Conservation (phyloP, 2,888 invertebrate genomes). For the Polyommatus icarus region DNA sequence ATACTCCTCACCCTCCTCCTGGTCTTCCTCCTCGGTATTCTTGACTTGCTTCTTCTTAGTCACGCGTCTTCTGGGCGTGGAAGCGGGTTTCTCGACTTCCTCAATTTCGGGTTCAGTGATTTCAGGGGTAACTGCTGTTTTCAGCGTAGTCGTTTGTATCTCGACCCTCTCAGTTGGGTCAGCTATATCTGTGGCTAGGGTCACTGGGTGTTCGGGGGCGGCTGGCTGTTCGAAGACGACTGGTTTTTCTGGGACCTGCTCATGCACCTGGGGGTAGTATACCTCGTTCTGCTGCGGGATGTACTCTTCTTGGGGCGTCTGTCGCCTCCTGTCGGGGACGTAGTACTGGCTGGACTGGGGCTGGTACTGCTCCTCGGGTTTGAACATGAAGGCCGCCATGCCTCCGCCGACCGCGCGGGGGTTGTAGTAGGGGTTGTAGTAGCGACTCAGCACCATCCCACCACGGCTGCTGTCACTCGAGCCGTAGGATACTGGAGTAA, state of each 20-base stretch:
- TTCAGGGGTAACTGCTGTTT: conserved; percentile 57
- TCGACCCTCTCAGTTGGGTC: conserved; percentile 62
- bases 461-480: conserved; percentile 63
- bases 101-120: conserved; percentile 62
- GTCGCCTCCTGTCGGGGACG: conserved; percentile 66
- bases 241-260: conserved; percentile 52
- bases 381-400: conserved; percentile 70
- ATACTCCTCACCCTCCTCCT: conserved; percentile 77
- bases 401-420: conserved; percentile 58
- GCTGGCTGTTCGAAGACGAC: conserved; percentile 34
- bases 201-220: conserved; percentile 41
- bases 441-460: conserved; percentile 68
- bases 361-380: conserved; percentile 53
- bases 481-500: conserved; percentile 64
- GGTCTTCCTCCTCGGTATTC: conserved; percentile 64
- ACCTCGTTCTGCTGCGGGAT: conserved; percentile 70
- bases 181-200: conserved; percentile 58
- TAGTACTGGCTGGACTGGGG: conserved; percentile 66
- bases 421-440: conserved; percentile 71
- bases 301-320: conserved; percentile 61
- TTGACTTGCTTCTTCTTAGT: conserved; percentile 67
- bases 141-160: conserved; percentile 54
- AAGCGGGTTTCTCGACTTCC: conserved; percentile 57
- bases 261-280: conserved; percentile 51
- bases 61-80: conserved; percentile 56